phyloP scores from a whole-genome alignment of 2,113 vertebrate genomes.

The Leucoraja erinaceus region DNA sequence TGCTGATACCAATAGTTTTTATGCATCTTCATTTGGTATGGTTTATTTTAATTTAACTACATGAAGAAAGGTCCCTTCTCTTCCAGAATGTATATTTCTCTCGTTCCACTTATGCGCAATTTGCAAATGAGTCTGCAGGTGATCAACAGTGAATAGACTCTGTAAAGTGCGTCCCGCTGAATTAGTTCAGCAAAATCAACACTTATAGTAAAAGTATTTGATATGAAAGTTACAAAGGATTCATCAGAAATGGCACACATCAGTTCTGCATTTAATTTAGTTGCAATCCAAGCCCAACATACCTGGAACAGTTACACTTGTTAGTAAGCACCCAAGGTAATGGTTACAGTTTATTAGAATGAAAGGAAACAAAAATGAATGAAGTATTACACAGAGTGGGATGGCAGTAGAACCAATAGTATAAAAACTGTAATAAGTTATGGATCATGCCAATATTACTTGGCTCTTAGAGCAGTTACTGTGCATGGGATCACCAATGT shows the following conservation, averaged over 20 bases:
- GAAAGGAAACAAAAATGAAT: background rate
- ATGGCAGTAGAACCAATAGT: background rate
- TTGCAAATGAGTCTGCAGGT: background rate
- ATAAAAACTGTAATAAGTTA: background rate
- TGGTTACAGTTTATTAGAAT: background rate
- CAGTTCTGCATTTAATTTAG: background rate
- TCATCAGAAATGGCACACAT: constrained; percentile 5
- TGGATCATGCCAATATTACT: background rate
- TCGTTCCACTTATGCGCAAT: background rate
- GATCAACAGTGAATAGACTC: background rate
- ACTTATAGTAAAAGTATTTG: background rate
- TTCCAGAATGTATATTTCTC: background rate
- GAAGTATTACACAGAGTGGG: background rate
- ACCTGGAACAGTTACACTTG: background rate
- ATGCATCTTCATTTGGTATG: background rate
- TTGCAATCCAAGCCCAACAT: background rate
- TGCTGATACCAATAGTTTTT: background rate
- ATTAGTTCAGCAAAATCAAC: background rate
- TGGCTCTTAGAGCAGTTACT: background rate
- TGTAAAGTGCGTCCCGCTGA: background rate
- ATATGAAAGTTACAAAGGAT: background rate
- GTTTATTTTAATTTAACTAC: constrained; percentile 7
- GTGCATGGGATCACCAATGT: background rate
- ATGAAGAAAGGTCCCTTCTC: background rate
- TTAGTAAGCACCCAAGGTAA: background rate